A percentile compares a stretch with the other conserved stretches of the same genome.
phyloP scores from a whole-genome alignment of 2,888 invertebrate genomes.

The Tiliacea citrago region DNA sequence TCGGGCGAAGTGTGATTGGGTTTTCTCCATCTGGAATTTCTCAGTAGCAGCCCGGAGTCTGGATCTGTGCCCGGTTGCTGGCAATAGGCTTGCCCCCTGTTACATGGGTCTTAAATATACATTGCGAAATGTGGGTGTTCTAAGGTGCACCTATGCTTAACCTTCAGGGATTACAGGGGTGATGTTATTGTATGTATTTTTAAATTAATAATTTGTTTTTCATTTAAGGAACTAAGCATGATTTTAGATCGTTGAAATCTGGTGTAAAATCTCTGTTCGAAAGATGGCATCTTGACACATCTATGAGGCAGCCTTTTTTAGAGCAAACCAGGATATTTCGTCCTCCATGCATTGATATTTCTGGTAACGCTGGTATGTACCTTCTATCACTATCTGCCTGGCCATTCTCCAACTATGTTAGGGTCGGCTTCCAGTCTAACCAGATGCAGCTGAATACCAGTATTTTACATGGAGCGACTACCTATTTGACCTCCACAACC shows the following conservation, averaged over 20 bases:
- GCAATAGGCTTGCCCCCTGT: background rate
- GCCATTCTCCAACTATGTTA: background rate
- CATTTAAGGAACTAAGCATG: background rate
- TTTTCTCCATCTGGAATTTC: background rate
- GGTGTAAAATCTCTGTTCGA: background rate
- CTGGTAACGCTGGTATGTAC: background rate
- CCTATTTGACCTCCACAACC: background rate
- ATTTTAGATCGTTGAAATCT: background rate
- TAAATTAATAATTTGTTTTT: background rate
- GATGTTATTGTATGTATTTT: no score
- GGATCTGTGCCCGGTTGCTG: background rate
- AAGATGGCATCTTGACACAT: constrained; percentile 12
- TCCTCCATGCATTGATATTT: constrained; percentile 33
- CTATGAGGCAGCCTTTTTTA: background rate
- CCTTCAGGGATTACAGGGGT: no score
- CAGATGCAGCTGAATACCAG: background rate
- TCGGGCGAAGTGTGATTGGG: background rate
- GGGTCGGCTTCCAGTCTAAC: background rate
- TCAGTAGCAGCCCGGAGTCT: background rate
- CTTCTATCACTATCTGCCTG: background rate
- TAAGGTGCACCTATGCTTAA: no score
- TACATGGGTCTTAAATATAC: no score
- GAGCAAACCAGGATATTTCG: constrained; percentile 25
- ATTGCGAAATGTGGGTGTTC: no score
- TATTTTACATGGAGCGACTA: background rate